These are phyloP conservation scores for Xylota segnis DNA, from an alignment of 2,888 invertebrate genomes.

Conservation along the genomic window DNA sequence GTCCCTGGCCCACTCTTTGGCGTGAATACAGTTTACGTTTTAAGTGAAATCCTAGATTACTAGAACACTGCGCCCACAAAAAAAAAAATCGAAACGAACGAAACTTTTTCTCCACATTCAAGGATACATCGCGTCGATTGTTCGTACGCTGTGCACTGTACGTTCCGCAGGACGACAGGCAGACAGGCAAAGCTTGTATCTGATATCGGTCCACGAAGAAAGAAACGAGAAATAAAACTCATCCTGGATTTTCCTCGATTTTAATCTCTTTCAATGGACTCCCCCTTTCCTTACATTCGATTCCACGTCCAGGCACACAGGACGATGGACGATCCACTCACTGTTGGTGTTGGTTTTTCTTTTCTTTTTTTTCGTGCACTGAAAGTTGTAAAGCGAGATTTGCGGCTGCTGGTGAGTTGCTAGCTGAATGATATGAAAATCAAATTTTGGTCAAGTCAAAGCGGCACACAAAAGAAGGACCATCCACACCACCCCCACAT, in stretches of 20 bases:
- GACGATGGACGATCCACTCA: conserved; percentile 38
- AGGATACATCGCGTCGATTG: conserved; percentile 42
- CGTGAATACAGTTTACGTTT: conserved; percentile 68
- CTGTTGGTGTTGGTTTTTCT: conserved; percentile 13
- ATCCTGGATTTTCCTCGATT: conserved; percentile 57
- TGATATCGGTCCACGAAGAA: conserved; percentile 41
- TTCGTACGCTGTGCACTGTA: conserved; percentile 6
- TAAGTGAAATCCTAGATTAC: conserved; percentile 75
- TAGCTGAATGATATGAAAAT: conserved; percentile 69
- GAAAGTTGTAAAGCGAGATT: conserved; percentile 68
- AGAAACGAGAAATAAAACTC: conserved; percentile 54
- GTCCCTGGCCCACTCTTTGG: conserved; percentile 29
- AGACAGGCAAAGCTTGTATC: conserved; percentile 55
- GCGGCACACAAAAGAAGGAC: conserved; percentile 34
- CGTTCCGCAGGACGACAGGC: conserved; percentile 25
- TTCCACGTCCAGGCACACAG: conserved; percentile 49
- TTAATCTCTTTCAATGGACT: conserved; percentile 46
- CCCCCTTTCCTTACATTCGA: conserved; percentile 40
- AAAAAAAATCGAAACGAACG: conserved; percentile 61
- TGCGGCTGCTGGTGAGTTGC: conserved; percentile 61
- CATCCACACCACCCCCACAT: background rate
- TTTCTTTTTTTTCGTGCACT: background rate
- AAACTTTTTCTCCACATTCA: conserved; percentile 35
- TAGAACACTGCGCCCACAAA: conserved; percentile 64
- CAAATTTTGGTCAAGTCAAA: conserved; percentile 63